Conservation (phyloP, 2,888 invertebrate species). For the Zeuzera pyrina region DNA sequence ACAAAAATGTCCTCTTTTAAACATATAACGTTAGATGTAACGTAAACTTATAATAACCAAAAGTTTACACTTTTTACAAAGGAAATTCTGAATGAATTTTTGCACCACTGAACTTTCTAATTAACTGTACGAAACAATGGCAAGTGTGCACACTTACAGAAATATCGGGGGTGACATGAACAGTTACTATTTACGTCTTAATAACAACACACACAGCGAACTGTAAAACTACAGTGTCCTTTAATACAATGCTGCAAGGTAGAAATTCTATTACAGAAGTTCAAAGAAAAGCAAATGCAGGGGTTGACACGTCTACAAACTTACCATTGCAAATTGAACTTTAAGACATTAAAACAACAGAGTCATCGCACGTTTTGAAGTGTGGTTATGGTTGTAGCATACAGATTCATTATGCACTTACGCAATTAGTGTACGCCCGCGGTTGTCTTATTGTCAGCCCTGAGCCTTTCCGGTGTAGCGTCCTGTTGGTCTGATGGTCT, state of each 20-base stretch:
- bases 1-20: no score
- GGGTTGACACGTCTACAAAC: constrained; percentile 7
- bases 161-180: constrained; percentile 47
- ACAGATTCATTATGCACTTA: constrained; percentile 70
- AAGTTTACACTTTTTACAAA: no score
- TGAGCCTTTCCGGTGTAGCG: constrained; percentile 49
- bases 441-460: constrained; percentile 38
- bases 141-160: constrained; percentile 33
- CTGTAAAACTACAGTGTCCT: constrained; percentile 13
- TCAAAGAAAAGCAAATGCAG: no score
- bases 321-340: constrained; percentile 25
- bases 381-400: constrained; percentile 54
- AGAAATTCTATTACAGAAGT: no score
- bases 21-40: no score
- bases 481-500: constrained; percentile 24
- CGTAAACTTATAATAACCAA: no score
- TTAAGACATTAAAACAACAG: constrained; percentile 20
- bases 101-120: constrained; percentile 45
- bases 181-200: constrained; percentile 24
- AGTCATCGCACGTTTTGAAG: constrained; percentile 19
- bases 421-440: constrained; percentile 66
- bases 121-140: constrained; percentile 48
- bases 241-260: no score
- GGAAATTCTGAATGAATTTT: no score
- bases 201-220: constrained; percentile 16